Base-by-base conservation (phyloP, 2,888 invertebrate species). In the Xestobium rufovillosum region DNA sequence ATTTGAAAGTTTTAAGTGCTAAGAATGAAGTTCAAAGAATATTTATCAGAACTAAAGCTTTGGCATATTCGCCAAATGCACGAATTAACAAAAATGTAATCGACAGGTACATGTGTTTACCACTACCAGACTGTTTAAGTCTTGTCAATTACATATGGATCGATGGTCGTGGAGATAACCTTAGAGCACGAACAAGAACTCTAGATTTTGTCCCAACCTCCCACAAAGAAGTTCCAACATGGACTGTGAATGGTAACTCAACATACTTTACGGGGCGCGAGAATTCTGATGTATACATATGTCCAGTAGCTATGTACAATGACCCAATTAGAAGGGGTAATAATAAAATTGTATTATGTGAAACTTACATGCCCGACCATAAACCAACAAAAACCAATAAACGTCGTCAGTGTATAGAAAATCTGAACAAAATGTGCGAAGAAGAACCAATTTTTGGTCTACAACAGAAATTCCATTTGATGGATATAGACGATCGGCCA, bases 251-350 rank as follows among this genome's bases (percentile, higher is more conserved):
- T 56, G 85, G 85, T 33, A 79, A 77, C 53, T 80, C 79, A 38
- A 82, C 83, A 0, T 72, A 72, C 44, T 81, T 83, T 57, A 75
- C 79, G 1, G 73, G 73, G 38, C 79, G 80, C 53, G 73, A 74
- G 38, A 78, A 81, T 54, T 77, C 81, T 0, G 88, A 90, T 61
- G 79, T 80, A 39, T 81, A 76, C 55, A 66, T 89, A 32, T 73
- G 81, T 54, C 88, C 89, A 0, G 74, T 83, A 42, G 80, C 80
- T 37, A 68, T 90, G 52, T 90, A 83, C 66, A 75, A 76, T 36
- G 87, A 88, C 61, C 89, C 89, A 3, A 86, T 89, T 61, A 70
- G 81, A 48, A 78, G 82, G 14, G 78, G 80, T 39, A 75, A 74
- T 56, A 78, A 86, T 62, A 76, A 81, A 48, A 58, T 89, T 38